Evolutionary conservation across 1,140 invertebrate species (phyloP).

Genomic region (Hyles euphorbiae): DNA sequence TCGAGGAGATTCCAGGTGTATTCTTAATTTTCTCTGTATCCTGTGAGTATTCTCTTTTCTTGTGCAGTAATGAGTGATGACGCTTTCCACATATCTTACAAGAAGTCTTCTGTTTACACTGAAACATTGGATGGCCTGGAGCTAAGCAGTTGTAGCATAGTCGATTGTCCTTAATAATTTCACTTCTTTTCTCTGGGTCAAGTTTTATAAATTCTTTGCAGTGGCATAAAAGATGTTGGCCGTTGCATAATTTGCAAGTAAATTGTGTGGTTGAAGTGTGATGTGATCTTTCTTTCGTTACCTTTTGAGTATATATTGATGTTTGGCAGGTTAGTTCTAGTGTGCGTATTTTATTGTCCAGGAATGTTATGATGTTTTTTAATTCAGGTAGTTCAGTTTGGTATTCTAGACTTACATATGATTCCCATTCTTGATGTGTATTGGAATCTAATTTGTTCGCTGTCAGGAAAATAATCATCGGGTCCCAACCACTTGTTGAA

Average conservation of each 20-base stretch:
- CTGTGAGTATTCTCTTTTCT: neutral
- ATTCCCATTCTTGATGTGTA: too few species aligned
- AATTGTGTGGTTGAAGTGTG: too few species aligned
- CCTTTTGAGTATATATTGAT: too few species aligned
- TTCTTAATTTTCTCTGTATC: constrained; percentile 1
- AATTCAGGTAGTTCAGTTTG: too few species aligned
- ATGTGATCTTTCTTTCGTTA: too few species aligned
- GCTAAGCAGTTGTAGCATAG: constrained; percentile 35
- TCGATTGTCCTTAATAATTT: constrained; percentile 23
- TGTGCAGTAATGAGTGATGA: constrained; percentile 28
- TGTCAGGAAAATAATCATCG: too few species aligned
- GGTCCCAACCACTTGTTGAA: too few species aligned
- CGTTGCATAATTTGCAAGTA: constrained; percentile 11
- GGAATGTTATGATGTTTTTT: too few species aligned
- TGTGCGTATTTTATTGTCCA: too few species aligned
- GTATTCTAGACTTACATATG: too few species aligned
- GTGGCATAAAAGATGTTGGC: constrained; percentile 21
- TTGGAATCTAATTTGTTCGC: too few species aligned
- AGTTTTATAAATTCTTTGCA: constrained; percentile 32
- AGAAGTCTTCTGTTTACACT: constrained; percentile 19
- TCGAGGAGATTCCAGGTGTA: neutral
- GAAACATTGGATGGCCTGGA: constrained; percentile 17
- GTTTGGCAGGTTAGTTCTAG: too few species aligned
- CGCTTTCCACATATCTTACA: constrained; percentile 25
- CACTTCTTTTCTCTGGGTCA: constrained; percentile 9